phyloP scores from a whole-genome alignment of 2,888 invertebrate genomes.

The Drosophila neonasuta region DNA sequence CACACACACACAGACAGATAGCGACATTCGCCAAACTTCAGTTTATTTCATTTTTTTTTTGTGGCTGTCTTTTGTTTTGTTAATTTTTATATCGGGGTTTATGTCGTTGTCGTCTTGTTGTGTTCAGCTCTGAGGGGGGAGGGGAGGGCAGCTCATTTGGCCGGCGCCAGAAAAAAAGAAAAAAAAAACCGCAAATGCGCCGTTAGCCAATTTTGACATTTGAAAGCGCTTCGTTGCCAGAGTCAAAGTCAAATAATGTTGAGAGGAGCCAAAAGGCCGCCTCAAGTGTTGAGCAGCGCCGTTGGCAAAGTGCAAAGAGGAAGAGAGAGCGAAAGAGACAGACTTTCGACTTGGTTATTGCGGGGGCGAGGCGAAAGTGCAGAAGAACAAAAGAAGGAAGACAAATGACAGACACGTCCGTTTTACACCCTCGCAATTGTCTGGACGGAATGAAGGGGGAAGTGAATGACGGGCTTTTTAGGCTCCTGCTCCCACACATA shows the following conservation, averaged over 20 bases:
- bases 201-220: conserved; percentile 64
- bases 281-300: conserved; percentile 29
- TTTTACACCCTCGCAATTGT: conserved; percentile 56
- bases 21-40: conserved; percentile 38
- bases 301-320: neutral
- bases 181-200: conserved; percentile 45
- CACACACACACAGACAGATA: conserved; percentile 20
- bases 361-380: conserved; percentile 45
- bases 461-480: neutral
- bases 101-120: conserved; percentile 11
- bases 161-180: conserved; percentile 49
- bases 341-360: neutral
- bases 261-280: conserved; percentile 33
- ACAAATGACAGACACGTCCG: conserved; percentile 71
- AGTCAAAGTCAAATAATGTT: conserved; percentile 7
- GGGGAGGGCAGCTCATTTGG: conserved; percentile 28
- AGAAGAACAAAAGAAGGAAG: conserved; percentile 55
- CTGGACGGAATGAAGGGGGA: neutral
- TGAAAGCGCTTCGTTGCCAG: conserved; percentile 31
- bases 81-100: conserved; percentile 51
- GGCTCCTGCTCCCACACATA: conserved; percentile 43
- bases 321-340: neutral
- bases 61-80: conserved; percentile 60
- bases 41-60: conserved; percentile 33
- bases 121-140: neutral